Evolutionary conservation across 2,888 invertebrate species (phyloP), one percentile per base, ranked within the genome.

Genomic region (Carabus problematicus): DNA sequence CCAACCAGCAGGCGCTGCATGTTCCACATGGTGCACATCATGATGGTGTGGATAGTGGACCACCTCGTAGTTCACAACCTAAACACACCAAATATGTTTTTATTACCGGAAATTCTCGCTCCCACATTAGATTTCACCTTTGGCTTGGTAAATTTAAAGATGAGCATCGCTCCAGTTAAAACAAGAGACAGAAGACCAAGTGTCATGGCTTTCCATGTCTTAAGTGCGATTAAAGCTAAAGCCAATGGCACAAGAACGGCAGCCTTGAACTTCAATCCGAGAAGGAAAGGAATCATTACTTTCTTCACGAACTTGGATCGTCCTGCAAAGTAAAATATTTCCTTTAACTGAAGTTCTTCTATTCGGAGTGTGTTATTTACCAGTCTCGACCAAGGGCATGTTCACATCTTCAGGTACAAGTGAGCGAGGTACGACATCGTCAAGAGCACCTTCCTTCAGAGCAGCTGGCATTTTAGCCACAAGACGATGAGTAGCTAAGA

Each of bases 201-300:
- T 8, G 94, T 94, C 75, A 94, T 84, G 49, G 94, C 94, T 81
- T 94, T 94, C 94, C 94, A 94, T 12, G 94, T 93, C 82, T 94
- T 94, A 68, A 94, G 84, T 0, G 94, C 94, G 76, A 94, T 94
- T 70, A 94, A 83, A 42, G 92, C 91, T 69, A 94, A 84, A 11
- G 92, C 92, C 71, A 94, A 81, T 0, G 94, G 94, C 49, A 93
- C 92, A 75, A 94, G 81, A 40, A 93, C 91, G 16, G 93, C 91
- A 60, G 93, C 90, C 82, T 94, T 94, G 85, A 94, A 91, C 81
- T 94, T 94, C 72, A 94, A 84, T 72, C 94, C 94, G 75, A 94
- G 84, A 68, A 94, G 85, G 86, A 94, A 94, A 54, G 94, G 94
- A 75, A 94, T 87, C 78, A 94, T 85, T 61, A 94, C 90, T 82